Conservation (phyloP, 2,113 vertebrate genomes). For the Gobio gobio region DNA sequence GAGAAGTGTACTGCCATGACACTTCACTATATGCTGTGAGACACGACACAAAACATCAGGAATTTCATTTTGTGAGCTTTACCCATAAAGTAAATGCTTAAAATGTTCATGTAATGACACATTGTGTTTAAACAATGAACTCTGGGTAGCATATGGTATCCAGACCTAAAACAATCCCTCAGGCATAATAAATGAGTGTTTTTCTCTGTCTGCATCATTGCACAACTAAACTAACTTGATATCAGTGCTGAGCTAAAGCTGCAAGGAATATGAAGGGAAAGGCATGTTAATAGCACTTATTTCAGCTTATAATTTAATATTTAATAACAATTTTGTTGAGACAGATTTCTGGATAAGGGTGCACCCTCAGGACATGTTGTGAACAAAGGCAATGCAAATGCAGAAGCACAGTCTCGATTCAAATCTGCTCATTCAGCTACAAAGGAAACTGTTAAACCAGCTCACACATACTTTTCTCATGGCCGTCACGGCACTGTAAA, state of each 20-base stretch:
- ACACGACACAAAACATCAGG: neutral
- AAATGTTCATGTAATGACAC: neutral
- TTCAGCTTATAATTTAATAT: neutral
- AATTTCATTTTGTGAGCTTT: neutral
- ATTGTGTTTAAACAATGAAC: neutral
- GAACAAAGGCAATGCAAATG: slow-evolving; percentile 17
- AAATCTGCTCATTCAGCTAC: slow-evolving; percentile 61
- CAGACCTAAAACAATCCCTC: slow-evolving; percentile 14
- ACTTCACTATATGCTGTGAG: slow-evolving; percentile 90
- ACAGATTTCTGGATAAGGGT: neutral
- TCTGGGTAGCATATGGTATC: neutral
- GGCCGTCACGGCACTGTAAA: slow-evolving; percentile 13
- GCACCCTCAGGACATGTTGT: neutral
- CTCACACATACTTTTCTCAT: slow-evolving; percentile 2
- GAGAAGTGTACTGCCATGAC: slow-evolving; percentile 88
- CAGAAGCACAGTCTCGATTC: slow-evolving; percentile 42
- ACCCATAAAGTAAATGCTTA: neutral
- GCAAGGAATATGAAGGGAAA: neutral
- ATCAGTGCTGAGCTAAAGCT: neutral
- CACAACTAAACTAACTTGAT: neutral
- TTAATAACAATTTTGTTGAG: neutral
- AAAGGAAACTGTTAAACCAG: neutral
- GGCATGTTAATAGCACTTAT: neutral
- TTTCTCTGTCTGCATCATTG: neutral
- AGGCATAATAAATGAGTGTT: neutral